A percentile compares a stretch with the other conserved stretches of the same genome.
Conservation (phyloP, 2,113 vertebrate genomes). For the Laticauda laticaudata region DNA sequence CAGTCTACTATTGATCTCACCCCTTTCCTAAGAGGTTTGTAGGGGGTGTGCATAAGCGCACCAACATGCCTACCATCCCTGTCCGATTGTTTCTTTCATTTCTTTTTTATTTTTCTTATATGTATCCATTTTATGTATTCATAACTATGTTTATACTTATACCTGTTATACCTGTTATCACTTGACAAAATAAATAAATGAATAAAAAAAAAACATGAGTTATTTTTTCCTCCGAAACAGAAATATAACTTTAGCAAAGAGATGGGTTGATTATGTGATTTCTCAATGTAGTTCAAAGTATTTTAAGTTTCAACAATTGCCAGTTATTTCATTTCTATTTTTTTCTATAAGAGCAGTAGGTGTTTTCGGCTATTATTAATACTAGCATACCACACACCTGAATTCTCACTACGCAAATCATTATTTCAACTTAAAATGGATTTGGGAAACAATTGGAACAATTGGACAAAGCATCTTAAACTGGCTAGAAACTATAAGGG, state of each 20-base stretch:
- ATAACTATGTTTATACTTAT: no score
- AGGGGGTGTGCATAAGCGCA: no score
- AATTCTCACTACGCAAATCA: accelerated
- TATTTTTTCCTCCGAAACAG: not conserved
- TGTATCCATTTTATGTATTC: no score
- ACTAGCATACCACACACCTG: not conserved
- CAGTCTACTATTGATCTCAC: no score
- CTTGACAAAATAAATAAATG: no score
- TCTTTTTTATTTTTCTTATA: no score
- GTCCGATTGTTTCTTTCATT: no score
- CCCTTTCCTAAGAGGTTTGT: no score
- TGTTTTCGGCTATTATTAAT: not conserved
- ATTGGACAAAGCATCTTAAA: not conserved
- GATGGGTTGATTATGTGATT: not conserved
- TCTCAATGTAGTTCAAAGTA: not conserved
- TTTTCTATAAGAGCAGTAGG: slow-evolving; percentile 21
- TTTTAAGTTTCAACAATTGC: slow-evolving; percentile 16
- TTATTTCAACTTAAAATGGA: not conserved
- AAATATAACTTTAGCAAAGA: not conserved
- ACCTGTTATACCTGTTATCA: no score
- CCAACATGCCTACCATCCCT: no score
- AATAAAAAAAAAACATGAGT: not conserved
- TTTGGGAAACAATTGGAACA: not conserved
- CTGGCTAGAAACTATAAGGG: not conserved
- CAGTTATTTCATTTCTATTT: slow-evolving; percentile 32